These are phyloP conservation scores for Aporophyla nigra DNA, from an alignment of 2,888 invertebrate species.

Conservation along the genomic window DNA sequence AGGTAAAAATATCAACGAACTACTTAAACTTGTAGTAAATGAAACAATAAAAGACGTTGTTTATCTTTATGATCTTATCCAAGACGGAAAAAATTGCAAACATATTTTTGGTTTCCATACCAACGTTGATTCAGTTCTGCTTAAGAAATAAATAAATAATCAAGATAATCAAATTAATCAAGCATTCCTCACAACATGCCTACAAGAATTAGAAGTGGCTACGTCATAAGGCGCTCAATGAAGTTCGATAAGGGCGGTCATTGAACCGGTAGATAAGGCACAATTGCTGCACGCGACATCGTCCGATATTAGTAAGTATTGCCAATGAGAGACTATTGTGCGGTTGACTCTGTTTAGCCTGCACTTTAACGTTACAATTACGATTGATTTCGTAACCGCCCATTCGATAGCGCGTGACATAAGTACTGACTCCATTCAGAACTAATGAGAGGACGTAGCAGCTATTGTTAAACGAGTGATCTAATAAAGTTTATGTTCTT, in stretches of 20 bases:
- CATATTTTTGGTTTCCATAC: slow-evolving; percentile 12
- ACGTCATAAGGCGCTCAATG: slow-evolving; percentile 82
- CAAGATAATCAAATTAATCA: slow-evolving; percentile 47
- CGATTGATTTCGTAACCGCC: slow-evolving; percentile 56
- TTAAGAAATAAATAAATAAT: slow-evolving; percentile 36
- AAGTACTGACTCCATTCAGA: slow-evolving; percentile 47
- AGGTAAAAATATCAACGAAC: slow-evolving; percentile 14
- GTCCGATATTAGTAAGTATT: slow-evolving; percentile 67
- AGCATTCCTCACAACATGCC: slow-evolving; percentile 38
- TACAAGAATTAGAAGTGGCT: slow-evolving; percentile 57
- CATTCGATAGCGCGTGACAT: slow-evolving; percentile 39
- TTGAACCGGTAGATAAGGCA: slow-evolving; percentile 81
- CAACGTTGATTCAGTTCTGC: slow-evolving; percentile 4
- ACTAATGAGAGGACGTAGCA: slow-evolving; percentile 8
- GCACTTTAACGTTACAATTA: slow-evolving; percentile 62
- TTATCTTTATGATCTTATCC: slow-evolving; percentile 30
- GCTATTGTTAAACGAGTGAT: slow-evolving; percentile 23
- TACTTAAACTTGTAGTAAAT: slow-evolving; percentile 8
- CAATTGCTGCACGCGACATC: slow-evolving; percentile 71
- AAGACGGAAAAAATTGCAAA: slow-evolving; percentile 18
- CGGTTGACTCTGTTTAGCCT: slow-evolving; percentile 55
- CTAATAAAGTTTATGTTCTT: slow-evolving; percentile 9
- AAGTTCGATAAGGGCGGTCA: slow-evolving; percentile 84
- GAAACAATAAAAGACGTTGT: slow-evolving; percentile 12
- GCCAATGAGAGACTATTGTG: slow-evolving; percentile 68